Percentiles rank a stretch among this genome's conserved stretches.
phyloP scores from a whole-genome alignment of 2,797 vertebrate genomes.

The Vipera ursinii region DNA sequence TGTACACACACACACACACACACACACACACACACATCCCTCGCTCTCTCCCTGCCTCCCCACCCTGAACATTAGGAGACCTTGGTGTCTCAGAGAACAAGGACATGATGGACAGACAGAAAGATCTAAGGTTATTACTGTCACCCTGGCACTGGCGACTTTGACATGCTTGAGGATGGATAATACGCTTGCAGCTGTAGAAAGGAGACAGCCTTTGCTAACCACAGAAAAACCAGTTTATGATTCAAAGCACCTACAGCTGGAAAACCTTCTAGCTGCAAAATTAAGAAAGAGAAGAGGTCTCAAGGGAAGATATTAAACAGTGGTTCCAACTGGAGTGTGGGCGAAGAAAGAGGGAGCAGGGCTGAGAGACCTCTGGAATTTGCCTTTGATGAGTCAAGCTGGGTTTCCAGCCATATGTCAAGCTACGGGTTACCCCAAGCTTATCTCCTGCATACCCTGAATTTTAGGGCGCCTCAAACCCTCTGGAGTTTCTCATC shows the following conservation, averaged over 20 bases:
- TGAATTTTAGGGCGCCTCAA: constrained; percentile 10
- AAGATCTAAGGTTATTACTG: constrained; percentile 6
- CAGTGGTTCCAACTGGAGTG: neutral
- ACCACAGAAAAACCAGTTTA: constrained; percentile 8
- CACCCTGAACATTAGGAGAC: constrained; percentile 45
- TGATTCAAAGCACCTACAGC: neutral
- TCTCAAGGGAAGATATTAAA: neutral
- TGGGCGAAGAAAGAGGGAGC: no score
- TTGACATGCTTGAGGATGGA: constrained; percentile 6
- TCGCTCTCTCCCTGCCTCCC: neutral
- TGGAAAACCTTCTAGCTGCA: neutral
- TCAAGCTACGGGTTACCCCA: no score
- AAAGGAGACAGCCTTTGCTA: neutral
- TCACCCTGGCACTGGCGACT: constrained; percentile 33
- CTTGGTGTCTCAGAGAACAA: constrained; percentile 30
- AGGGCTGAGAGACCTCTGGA: constrained; percentile 1
- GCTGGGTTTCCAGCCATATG: constrained; percentile 1
- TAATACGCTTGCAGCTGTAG: constrained; percentile 2
- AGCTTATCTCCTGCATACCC: neutral
- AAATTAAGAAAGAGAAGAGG: neutral
- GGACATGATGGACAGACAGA: neutral
- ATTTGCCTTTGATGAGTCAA: constrained; percentile 25
- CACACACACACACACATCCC: no score
- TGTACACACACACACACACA: no score
- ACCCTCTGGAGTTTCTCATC: neutral